Evolutionary conservation across 2,797 vertebrate genomes (phyloP), one percentile per base, ranked within the genome.

Genomic region (Apodemus agrarius): DNA sequence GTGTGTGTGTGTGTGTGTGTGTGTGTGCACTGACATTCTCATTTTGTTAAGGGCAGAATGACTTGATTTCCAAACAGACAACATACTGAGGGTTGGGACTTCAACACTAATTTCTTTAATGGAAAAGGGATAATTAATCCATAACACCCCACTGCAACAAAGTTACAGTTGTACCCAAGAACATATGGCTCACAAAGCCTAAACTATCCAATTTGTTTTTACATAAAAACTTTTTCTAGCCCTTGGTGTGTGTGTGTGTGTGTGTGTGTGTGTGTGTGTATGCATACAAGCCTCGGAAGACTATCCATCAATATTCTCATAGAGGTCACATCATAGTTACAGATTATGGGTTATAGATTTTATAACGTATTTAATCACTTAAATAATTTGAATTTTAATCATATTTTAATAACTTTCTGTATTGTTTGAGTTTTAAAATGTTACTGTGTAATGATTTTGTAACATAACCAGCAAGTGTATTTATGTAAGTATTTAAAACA

Each of bases 401-500:
- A 6, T 78, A 61, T 90, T 22, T 93, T 82, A 75, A 54, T 67
- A 89, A 6, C 69, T 87, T 89, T 69, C 69, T 92, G 3, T 82
- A n/a, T 85, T 54, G 87, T 75, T 90, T 83, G 61, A 34, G 16
- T 57, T 94, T 95, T 82, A 37, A 57, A 86, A 80, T 83, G 61
- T 69, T 43, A 97, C 54, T 67, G 4, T 31, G 11, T 72, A 57
- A 76, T 84, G 3, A n/a, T 76, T 89, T 88, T 76, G 46, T 88
- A 13, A 89, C 75, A 76, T 43, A 34, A 54, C 37, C 17, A 82
- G 40, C 52, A 91, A 74, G 76, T 0, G 6, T 52, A 67, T 83
- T 63, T 74, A 57, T 78, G 43, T 75, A 61, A 43, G 29, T 40
- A 37, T 61, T 61, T 19, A 67, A 67, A 49, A 84, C 31, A 34